Base-by-base conservation (phyloP, 2,113 vertebrate genomes). In the Dolichallabes microphthalmus region DNA sequence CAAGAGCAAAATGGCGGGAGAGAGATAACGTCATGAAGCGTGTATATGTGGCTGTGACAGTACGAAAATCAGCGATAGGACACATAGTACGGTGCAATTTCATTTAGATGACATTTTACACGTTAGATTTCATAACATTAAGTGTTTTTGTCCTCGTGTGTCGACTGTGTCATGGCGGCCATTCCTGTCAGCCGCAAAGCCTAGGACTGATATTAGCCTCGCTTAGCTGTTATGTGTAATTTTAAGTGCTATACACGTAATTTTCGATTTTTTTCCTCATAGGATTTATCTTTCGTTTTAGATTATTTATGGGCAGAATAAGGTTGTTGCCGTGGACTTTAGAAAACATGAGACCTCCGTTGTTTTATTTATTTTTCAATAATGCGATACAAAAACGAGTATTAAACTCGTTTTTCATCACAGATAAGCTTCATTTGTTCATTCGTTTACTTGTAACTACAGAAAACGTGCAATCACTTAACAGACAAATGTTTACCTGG, bases 1-100 rank as follows among this genome's bases (percentile, higher is more conserved):
- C 39, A 27, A 53, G 25, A 57, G 19, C 53, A 57, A 77, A 77
- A 77, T 77, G 75, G 75, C 75, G 27, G 75, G 27, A 77, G 52
- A 30, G 17, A 57, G n/a, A 55, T 27, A 30, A 53, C 27, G 25
- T 25, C n/a, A 4, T 76, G 27, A 14, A 30, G 25, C 1, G 14
- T 30, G 5, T 9, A 22, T 10, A n/a, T 17, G 3, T 3, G 9
- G 45, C 2, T 75, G 2, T 76, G 27, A 27, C n/a, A 76, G 6
- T 53, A 50, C 5, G 45, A 3, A 52, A 14, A 27, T 17, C 53
- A 14, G 14, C 17, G 6, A 15, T 14, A 76, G 50, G 9, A 0
- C 25, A 27, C 50, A 15, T 1, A 52, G 11, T 15, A n/a, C 71
- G 14, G 22, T 14, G 25, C 14, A 2, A n/a, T n/a, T 52, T 53